Percentiles rank a stretch among this genome's conserved stretches.
These are phyloP conservation scores for Labeo catla DNA, from an alignment of 2,113 vertebrate genomes.

Conservation along the genomic window DNA sequence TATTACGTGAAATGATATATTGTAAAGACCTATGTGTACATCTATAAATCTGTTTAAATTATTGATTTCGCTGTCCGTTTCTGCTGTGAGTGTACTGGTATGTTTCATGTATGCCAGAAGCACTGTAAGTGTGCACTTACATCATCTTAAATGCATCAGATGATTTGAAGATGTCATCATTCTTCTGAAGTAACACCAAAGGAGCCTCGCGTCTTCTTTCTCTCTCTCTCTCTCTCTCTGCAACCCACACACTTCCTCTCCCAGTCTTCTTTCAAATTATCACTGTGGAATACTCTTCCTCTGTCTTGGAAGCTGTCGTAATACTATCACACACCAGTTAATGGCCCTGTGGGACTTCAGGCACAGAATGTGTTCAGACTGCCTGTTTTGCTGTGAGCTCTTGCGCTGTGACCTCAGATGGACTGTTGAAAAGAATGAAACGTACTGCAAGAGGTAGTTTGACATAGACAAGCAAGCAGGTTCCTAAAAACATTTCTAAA, in stretches of 20 bases:
- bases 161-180: constrained; percentile 33
- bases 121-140: constrained; percentile 5
- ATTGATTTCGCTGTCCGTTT: background rate
- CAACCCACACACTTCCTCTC: constrained; percentile 22
- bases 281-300: constrained; percentile 18
- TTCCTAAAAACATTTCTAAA: background rate
- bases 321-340: constrained; percentile 22
- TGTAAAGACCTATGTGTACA: background rate
- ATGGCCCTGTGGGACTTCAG: constrained; percentile 8
- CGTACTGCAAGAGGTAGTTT: background rate
- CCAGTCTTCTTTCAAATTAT: constrained; percentile 6
- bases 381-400: constrained; percentile 1
- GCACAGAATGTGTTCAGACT: background rate
- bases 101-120: constrained; percentile 3
- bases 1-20: background rate
- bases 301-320: constrained; percentile 13
- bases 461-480: background rate
- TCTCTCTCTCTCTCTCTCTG: background rate
- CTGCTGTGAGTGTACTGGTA: background rate
- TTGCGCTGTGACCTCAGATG: constrained; percentile 12
- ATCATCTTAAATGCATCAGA: constrained; percentile 28
- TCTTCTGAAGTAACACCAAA: constrained; percentile 25
- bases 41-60: constrained; percentile 24
- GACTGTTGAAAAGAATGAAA: constrained; percentile 1
- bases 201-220: background rate